Evolutionary conservation across 2,113 vertebrate genomes (phyloP).

Genomic region (Casuarius casuarius): DNA sequence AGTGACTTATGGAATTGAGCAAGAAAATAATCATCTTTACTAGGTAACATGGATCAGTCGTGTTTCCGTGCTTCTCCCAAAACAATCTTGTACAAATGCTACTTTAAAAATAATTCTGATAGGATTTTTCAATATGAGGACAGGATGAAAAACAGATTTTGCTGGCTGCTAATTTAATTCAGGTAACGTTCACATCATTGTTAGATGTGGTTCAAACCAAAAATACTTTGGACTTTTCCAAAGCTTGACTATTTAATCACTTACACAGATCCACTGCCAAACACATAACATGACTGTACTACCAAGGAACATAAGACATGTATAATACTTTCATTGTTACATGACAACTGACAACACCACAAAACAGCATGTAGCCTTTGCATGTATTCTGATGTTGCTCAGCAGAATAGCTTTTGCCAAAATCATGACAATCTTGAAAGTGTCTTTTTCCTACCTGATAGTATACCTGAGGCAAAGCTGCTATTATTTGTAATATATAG

Average conservation of each 20-base stretch:
- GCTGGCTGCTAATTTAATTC: constrained; percentile 9
- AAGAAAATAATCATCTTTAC: background rate
- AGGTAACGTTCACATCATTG: background rate
- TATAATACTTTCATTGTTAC: constrained; percentile 3
- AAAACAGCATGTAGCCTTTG: constrained; percentile 1
- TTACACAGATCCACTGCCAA: background rate
- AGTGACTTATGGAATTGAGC: background rate
- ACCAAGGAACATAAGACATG: background rate
- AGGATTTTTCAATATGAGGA: background rate
- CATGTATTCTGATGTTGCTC: constrained; percentile 15
- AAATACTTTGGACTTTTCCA: constrained; percentile 40
- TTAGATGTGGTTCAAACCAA: constrained; percentile 16
- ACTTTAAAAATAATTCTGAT: background rate
- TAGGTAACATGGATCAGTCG: background rate
- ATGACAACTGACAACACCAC: constrained; percentile 15
- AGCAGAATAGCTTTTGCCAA: background rate
- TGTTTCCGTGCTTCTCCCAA: background rate
- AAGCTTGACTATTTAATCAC: constrained; percentile 1
- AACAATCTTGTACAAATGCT: background rate
- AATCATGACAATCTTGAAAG: constrained; percentile 24
- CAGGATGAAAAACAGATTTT: background rate
- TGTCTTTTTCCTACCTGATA: background rate
- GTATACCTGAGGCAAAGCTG: background rate
- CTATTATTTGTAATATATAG: background rate
- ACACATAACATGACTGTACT: background rate